phyloP scores from a whole-genome alignment of 2,797 vertebrate species.

The Valencia hispanica region DNA sequence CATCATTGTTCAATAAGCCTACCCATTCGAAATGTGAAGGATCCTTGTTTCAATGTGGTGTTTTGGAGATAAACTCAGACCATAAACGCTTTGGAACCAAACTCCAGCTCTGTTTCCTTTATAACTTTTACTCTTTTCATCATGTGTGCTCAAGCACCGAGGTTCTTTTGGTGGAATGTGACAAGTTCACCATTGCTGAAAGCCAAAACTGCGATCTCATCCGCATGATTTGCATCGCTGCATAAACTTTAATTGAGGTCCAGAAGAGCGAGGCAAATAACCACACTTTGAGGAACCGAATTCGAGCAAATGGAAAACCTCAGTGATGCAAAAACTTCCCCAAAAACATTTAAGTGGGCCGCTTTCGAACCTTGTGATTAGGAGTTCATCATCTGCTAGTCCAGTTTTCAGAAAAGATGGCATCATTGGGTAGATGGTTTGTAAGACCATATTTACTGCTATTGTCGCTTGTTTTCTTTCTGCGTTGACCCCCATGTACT shows the following conservation, averaged over 20 bases:
- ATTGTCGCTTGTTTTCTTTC: too few species aligned
- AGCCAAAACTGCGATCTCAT: conserved; percentile 36
- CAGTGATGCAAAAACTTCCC: conserved; percentile 24
- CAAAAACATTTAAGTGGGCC: conserved; percentile 24
- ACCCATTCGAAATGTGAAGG: neutral
- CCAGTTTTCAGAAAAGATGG: too few species aligned
- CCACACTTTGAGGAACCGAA: conserved; percentile 28
- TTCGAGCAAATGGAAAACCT: conserved; percentile 30
- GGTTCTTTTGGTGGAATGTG: conserved; percentile 21
- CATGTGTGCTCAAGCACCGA: conserved; percentile 4
- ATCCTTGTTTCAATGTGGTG: neutral
- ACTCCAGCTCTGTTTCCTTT: neutral
- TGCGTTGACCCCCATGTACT: too few species aligned
- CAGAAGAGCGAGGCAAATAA: conserved; percentile 30
- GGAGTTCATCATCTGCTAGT: too few species aligned
- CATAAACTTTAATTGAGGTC: conserved; percentile 22
- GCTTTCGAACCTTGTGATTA: conserved; percentile 1
- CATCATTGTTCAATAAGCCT: neutral
- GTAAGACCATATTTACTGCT: too few species aligned
- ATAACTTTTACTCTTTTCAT: conserved; percentile 4
- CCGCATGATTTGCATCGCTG: conserved; percentile 19
- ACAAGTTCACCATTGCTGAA: conserved; percentile 25
- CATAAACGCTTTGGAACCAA: neutral
- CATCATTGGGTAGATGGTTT: too few species aligned
- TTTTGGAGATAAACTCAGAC: neutral